Evolutionary conservation across 2,113 vertebrate genomes (phyloP).

Genomic region (Podilymbus podiceps): DNA sequence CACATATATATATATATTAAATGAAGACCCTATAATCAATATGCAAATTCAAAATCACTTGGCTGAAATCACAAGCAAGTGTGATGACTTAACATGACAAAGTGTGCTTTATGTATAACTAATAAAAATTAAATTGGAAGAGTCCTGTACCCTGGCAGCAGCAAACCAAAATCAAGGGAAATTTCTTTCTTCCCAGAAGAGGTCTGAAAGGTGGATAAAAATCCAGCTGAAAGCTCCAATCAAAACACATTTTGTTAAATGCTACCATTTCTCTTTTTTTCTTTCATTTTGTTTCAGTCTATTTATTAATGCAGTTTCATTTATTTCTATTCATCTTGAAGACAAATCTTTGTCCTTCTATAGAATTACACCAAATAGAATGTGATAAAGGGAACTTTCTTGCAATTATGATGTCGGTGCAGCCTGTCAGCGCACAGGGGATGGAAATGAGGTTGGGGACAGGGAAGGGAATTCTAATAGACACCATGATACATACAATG

Average conservation of each 20-base stretch:
- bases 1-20: conserved; percentile 39
- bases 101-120: conserved; percentile 70
- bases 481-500: conserved; percentile 81
- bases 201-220: conserved; percentile 70
- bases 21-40: conserved; percentile 61
- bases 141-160: conserved; percentile 61
- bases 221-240: conserved; percentile 74
- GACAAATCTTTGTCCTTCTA: conserved; percentile 82
- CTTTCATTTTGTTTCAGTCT: conserved; percentile 76
- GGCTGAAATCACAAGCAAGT: conserved; percentile 76
- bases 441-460: conserved; percentile 83
- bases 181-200: conserved; percentile 61
- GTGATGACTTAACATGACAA: conserved; percentile 76
- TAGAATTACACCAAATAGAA: conserved; percentile 83
- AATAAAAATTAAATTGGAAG: conserved; percentile 80
- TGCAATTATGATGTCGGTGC: conserved; percentile 82
- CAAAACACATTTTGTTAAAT: conserved; percentile 74
- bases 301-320: conserved; percentile 79
- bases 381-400: conserved; percentile 83
- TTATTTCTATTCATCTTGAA: conserved; percentile 79
- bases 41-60: conserved; percentile 66
- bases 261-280: conserved; percentile 64
- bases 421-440: conserved; percentile 78
- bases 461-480: conserved; percentile 82
- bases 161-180: conserved; percentile 66